A percentile compares a stretch with the other conserved stretches of the same genome.
Evolutionary conservation across 2,888 invertebrate genomes (phyloP).

Genomic region (Lydus trimaculatus): DNA sequence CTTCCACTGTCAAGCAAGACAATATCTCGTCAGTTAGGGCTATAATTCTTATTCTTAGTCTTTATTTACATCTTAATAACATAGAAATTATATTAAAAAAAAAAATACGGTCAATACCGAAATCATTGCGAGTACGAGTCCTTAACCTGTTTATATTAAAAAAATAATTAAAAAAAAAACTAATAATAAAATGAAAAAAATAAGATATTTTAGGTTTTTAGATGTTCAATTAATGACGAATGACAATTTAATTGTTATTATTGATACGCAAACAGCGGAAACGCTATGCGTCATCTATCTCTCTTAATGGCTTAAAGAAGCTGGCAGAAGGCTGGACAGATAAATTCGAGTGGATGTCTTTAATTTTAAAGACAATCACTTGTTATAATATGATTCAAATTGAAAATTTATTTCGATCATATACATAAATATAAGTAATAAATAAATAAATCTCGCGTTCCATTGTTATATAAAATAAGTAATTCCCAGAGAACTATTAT

Average conservation of each 20-base stretch:
- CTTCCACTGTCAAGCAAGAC: conserved; percentile 50
- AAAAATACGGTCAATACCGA: conserved; percentile 24
- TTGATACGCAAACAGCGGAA: conserved; percentile 30
- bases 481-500: conserved; percentile 39
- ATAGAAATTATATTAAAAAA: conserved; percentile 15
- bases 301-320: conserved; percentile 55
- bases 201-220: conserved; percentile 34
- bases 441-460: conserved; percentile 45
- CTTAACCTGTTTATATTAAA: conserved; percentile 27
- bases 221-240: conserved; percentile 31
- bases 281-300: conserved; percentile 57
- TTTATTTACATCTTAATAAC: conserved; percentile 32
- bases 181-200: neutral
- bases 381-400: conserved; percentile 33
- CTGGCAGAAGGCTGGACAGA: conserved; percentile 29
- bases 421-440: conserved; percentile 47
- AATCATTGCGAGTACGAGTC: conserved; percentile 32
- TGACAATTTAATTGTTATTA: conserved; percentile 31
- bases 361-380: neutral
- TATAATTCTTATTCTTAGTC: conserved; percentile 40
- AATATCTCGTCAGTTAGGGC: conserved; percentile 48
- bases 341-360: conserved; percentile 24
- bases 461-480: conserved; percentile 50
- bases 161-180: neutral
- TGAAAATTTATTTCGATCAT: conserved; percentile 54